Evolutionary conservation across 2,113 vertebrate species (phyloP).

Genomic region (Paramisgurnus dabryanus): DNA sequence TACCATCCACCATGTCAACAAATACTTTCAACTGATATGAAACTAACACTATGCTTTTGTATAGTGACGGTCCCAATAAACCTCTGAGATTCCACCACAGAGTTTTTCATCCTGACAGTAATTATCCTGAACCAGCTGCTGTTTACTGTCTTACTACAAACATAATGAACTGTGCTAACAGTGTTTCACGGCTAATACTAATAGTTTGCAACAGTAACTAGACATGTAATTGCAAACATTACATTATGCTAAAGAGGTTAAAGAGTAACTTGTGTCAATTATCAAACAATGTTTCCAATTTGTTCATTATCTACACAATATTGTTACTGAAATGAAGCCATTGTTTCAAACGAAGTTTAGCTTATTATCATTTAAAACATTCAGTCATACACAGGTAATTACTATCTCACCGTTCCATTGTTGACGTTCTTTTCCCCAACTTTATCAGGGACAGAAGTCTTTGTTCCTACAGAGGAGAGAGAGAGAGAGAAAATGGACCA

Average conservation of each 20-base stretch:
- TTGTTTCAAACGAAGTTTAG: background rate
- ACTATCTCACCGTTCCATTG: constrained; percentile 69
- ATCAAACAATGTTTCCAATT: constrained; percentile 4
- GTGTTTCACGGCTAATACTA: constrained; percentile 26
- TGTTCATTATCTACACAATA: constrained; percentile 2
- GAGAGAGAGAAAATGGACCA: background rate
- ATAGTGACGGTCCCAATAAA: background rate
- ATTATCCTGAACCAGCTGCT: constrained; percentile 31
- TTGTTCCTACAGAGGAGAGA: constrained; percentile 62
- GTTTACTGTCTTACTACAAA: constrained; percentile 32
- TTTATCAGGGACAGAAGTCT: constrained; percentile 58
- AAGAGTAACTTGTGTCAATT: constrained; percentile 21
- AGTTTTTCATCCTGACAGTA: constrained; percentile 7
- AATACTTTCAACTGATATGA: background rate
- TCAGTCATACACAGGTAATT: background rate
- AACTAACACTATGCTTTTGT: too few relatives aligned
- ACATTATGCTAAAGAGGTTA: constrained; percentile 26
- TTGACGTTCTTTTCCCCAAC: constrained; percentile 68
- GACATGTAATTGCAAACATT: constrained; percentile 34
- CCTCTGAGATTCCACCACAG: background rate
- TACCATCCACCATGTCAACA: constrained; percentile 25
- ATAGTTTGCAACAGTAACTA: constrained; percentile 35
- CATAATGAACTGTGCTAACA: constrained; percentile 33
- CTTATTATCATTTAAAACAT: background rate
- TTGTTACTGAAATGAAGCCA: too few relatives aligned